Conservation (phyloP, 1,140 invertebrate species). For the Cyrtorhinus lividipennis region DNA sequence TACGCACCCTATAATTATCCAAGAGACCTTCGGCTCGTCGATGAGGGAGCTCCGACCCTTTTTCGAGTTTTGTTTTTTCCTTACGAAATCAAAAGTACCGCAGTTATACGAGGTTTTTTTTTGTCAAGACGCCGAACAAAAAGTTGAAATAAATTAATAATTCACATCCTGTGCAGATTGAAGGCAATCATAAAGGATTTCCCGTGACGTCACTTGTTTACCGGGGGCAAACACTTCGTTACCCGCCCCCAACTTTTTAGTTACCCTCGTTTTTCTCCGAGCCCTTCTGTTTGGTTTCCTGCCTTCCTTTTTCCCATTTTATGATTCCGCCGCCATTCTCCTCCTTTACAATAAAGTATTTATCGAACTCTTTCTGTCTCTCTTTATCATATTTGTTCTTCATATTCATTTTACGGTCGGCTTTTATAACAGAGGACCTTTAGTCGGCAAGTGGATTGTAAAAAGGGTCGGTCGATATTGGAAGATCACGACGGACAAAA, state of each 20-base stretch:
- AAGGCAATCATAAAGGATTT: background rate
- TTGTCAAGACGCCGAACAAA: background rate
- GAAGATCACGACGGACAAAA: too few relatives aligned
- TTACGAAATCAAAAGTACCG: background rate
- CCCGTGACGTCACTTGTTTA: background rate
- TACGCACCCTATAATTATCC: background rate
- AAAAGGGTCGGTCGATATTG: too few relatives aligned
- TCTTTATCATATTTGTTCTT: too few relatives aligned
- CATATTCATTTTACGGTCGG: too few relatives aligned
- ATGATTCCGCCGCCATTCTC: too few relatives aligned
- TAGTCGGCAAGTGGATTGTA: too few relatives aligned
- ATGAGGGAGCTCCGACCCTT: background rate
- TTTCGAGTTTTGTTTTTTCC: too few relatives aligned
- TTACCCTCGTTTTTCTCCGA: background rate
- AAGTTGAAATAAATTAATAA: background rate
- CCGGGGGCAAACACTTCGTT: constrained; percentile 4
- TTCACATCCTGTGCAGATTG: background rate
- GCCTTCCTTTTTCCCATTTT: background rate
- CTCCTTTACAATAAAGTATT: too few relatives aligned
- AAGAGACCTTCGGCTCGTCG: background rate
- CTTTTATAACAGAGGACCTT: too few relatives aligned
- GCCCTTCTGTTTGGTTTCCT: background rate
- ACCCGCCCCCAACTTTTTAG: background rate
- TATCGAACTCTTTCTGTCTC: too few relatives aligned
- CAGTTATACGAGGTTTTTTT: background rate